Percentiles rank a stretch among this genome's conserved stretches.
Evolutionary conservation across 1,140 invertebrate species (phyloP).

Genomic region (Philaenus spumarius): DNA sequence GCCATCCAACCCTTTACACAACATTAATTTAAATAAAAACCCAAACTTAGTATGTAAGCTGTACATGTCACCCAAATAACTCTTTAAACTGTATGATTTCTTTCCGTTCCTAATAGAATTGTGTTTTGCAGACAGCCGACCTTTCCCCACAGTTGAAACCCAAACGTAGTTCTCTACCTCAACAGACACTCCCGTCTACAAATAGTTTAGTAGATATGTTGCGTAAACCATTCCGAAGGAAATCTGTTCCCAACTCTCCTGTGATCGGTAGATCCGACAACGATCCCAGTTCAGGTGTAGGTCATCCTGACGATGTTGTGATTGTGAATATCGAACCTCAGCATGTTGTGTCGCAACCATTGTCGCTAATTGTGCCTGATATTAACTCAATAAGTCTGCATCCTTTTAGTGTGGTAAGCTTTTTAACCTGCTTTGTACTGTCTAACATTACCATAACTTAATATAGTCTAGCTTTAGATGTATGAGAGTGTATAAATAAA

Average conservation of each 20-base stretch:
- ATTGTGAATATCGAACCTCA: constrained; percentile 15
- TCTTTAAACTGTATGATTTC: too few relatives aligned
- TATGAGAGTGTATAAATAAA: too few relatives aligned
- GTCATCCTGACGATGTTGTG: constrained; percentile 10
- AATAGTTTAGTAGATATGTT: constrained; percentile 51
- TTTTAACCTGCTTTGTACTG: too few relatives aligned
- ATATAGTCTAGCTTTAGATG: too few relatives aligned
- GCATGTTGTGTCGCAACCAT: neutral
- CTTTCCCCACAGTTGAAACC: neutral
- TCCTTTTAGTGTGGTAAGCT: constrained; percentile 20
- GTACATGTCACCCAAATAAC: too few relatives aligned
- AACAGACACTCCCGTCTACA: constrained; percentile 41
- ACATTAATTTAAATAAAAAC: too few relatives aligned
- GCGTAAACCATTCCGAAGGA: constrained; percentile 54
- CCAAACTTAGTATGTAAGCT: too few relatives aligned
- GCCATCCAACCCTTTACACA: too few relatives aligned
- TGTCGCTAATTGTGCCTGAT: constrained; percentile 5
- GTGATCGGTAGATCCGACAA: constrained; percentile 27
- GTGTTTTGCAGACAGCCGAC: constrained; percentile 1
- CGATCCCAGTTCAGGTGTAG: constrained; percentile 20
- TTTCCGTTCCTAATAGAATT: too few relatives aligned
- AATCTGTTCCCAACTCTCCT: constrained; percentile 56
- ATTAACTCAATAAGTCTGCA: constrained; percentile 13
- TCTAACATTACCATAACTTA: too few relatives aligned
- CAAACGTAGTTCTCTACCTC: constrained; percentile 37